These are phyloP conservation scores for Nematostella vectensis DNA, from an alignment of 92 coral and sea anemone genomes.

Conservation along the genomic window DNA sequence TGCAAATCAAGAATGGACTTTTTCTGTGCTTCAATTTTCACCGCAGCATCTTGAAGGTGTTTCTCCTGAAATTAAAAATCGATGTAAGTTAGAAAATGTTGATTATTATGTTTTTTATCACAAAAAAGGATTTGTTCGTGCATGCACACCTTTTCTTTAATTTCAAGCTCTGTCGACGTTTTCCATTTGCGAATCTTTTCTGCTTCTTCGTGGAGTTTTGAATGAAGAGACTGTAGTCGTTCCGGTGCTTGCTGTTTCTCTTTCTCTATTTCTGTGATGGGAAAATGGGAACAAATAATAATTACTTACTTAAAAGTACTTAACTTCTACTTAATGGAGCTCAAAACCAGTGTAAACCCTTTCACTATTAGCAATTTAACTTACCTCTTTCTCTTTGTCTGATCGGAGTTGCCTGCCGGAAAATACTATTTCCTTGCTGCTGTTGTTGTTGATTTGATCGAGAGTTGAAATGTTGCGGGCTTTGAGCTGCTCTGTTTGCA, in stretches of 20 bases:
- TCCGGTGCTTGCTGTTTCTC: constrained; percentile 73
- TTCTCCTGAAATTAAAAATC: constrained; percentile 46
- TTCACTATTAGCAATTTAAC: too few species aligned
- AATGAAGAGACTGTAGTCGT: constrained; percentile 85
- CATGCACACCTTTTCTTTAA: constrained; percentile 82
- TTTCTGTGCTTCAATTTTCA: constrained; percentile 78
- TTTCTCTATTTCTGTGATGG: constrained; percentile 43
- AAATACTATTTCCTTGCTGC: constrained; percentile 46
- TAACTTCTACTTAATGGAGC: too few species aligned
- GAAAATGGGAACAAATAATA: background rate
- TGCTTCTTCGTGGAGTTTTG: constrained; percentile 92
- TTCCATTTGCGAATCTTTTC: constrained; percentile 97
- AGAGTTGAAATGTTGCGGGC: constrained; percentile 57
- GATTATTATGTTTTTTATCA: too few species aligned
- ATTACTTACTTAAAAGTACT: too few species aligned
- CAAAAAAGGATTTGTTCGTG: too few species aligned
- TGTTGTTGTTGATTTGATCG: constrained; percentile 61
- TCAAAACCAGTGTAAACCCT: too few species aligned
- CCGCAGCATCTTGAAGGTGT: constrained; percentile 74
- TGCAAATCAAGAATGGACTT: constrained; percentile 90
- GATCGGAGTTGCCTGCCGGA: constrained; percentile 66
- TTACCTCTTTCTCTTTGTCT: constrained; percentile 94
- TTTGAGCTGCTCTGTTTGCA: constrained; percentile 43
- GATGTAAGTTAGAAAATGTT: background rate
- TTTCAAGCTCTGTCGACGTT: constrained; percentile 86